Conservation (phyloP, 2,888 invertebrate species). For the Cryptosula pallasiana region DNA sequence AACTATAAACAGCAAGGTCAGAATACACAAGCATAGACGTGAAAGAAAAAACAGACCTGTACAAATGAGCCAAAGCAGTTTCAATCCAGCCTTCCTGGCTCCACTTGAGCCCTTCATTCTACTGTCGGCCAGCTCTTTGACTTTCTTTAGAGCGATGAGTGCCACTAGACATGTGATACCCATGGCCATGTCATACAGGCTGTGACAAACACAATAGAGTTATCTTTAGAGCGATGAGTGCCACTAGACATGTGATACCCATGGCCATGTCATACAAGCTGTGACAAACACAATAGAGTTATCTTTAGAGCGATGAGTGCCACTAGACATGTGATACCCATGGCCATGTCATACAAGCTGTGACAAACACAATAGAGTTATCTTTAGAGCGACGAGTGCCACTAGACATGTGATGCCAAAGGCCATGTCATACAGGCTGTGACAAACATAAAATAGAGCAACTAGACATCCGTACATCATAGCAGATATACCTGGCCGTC, state of each 20-base stretch:
- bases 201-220: not conserved
- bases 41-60: too few relatives aligned
- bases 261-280: constrained; percentile 21
- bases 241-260: constrained; percentile 4
- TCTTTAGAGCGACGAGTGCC: constrained; percentile 5
- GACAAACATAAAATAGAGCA: not conserved
- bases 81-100: not conserved
- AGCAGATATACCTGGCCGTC: too few relatives aligned
- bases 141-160: constrained; percentile 10
- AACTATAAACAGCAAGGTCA: too few relatives aligned
- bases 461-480: too few relatives aligned
- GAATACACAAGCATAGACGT: too few relatives aligned
- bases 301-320: constrained; percentile 11
- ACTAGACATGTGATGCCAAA: constrained; percentile 8
- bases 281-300: not conserved
- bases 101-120: not conserved
- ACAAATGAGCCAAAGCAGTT: constrained; percentile 1
- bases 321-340: constrained; percentile 4
- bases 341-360: constrained; percentile 19
- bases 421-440: constrained; percentile 16
- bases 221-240: constrained; percentile 6
- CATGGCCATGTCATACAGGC: constrained; percentile 20
- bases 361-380: not conserved
- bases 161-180: constrained; percentile 2
- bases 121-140: constrained; percentile 14